phyloP scores from a whole-genome alignment of 2,797 vertebrate species.

The Vultur gryphus region DNA sequence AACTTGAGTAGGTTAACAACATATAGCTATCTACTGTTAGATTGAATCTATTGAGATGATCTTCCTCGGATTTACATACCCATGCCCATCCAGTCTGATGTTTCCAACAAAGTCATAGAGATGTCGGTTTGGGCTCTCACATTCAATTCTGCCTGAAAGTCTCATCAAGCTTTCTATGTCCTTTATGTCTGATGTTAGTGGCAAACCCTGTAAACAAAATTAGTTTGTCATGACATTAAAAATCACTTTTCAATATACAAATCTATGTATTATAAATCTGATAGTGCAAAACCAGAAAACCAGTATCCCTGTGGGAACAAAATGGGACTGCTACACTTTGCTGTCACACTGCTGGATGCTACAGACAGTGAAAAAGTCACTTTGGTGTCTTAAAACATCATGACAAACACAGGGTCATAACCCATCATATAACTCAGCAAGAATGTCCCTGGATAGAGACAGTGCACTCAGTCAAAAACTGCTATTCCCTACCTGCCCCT shows the following conservation, averaged over 20 bases:
- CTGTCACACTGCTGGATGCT: not conserved
- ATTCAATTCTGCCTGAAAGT: conserved; percentile 92
- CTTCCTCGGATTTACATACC: conserved; percentile 76
- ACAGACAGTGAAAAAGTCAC: not conserved
- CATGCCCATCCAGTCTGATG: conserved; percentile 88
- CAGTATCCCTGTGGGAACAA: not conserved
- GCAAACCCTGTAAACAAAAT: conserved; percentile 83
- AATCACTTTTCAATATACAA: not conserved
- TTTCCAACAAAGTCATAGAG: conserved; percentile 98
- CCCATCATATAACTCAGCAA: not conserved
- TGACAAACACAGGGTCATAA: not conserved
- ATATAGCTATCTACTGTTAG: not conserved
- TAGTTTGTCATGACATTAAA: not conserved
- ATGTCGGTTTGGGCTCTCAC: conserved; percentile 95
- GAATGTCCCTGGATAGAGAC: not conserved
- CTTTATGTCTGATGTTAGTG: conserved; percentile 88
- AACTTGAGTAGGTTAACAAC: not conserved
- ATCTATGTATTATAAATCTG: not conserved
- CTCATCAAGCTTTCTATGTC: conserved; percentile 91
- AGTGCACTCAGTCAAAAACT: not conserved
- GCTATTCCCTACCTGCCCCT: not conserved
- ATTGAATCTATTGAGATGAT: not conserved
- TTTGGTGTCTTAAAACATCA: not conserved
- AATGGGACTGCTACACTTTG: not conserved
- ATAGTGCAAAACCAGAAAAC: not conserved